Percentiles rank a stretch among this genome's conserved stretches.
Conservation (phyloP, 1,140 invertebrate species). For the Dinothrombium tinctorium region DNA sequence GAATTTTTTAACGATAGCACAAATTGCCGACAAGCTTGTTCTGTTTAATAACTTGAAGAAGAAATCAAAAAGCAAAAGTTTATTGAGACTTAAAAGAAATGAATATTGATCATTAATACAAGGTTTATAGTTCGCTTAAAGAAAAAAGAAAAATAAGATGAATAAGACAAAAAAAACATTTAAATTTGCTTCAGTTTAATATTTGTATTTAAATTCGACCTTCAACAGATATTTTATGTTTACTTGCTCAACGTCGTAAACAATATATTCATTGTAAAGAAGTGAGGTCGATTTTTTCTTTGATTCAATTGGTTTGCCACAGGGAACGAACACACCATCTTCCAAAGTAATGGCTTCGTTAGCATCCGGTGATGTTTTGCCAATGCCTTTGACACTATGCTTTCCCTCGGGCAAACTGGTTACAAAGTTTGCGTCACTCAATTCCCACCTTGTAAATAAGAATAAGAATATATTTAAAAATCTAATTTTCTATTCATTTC, state of each 20-base stretch:
- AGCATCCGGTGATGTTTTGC: slow-evolving; percentile 16
- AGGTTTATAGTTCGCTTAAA: no score
- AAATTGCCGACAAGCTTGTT: no score
- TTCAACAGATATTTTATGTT: slow-evolving; percentile 19
- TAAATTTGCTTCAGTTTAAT: no score
- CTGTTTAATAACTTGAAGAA: no score
- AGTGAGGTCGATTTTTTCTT: slow-evolving; percentile 15
- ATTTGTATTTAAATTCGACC: slow-evolving; percentile 18
- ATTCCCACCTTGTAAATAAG: slow-evolving; percentile 15
- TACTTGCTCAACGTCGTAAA: slow-evolving; percentile 25
- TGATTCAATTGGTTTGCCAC: slow-evolving; percentile 14
- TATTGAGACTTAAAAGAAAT: no score
- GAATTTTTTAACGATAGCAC: no score
- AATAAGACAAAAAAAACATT: no score
- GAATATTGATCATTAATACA: no score
- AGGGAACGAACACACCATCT: slow-evolving; percentile 16
- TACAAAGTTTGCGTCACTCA: slow-evolving; percentile 18
- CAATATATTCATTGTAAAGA: slow-evolving; percentile 27
- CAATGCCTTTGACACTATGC: slow-evolving; percentile 22
- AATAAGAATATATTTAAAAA: not conserved
- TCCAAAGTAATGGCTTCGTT: slow-evolving; percentile 13
- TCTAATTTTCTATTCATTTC: not conserved
- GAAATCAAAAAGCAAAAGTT: no score
- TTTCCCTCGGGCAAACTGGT: slow-evolving; percentile 19
- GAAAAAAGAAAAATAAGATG: no score